These are phyloP conservation scores for Nephrotoma flavescens DNA, from an alignment of 2,888 invertebrate genomes.

Conservation along the genomic window DNA sequence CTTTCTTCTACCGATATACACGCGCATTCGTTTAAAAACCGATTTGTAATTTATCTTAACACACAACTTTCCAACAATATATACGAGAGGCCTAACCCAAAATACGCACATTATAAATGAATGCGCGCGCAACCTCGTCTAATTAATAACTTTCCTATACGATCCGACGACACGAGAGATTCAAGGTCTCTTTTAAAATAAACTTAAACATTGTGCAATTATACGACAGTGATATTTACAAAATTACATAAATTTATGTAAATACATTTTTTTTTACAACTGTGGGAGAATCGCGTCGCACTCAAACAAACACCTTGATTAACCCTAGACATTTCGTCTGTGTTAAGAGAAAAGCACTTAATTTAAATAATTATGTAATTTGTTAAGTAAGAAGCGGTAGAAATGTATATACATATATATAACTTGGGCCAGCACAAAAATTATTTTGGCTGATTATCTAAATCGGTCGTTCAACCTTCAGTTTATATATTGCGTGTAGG, in stretches of 20 bases:
- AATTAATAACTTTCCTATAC: neutral
- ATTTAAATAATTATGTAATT: neutral
- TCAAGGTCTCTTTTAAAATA: neutral
- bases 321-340: neutral
- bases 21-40: neutral
- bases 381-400: neutral
- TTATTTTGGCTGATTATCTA: too few relatives aligned
- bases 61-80: neutral
- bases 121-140: too few relatives aligned
- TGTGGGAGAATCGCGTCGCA: neutral
- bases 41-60: neutral
- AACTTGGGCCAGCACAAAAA: too few relatives aligned
- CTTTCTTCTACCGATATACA: neutral
- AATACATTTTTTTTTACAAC: neutral
- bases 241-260: neutral
- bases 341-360: neutral
- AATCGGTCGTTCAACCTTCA: too few relatives aligned
- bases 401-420: too few relatives aligned
- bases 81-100: neutral
- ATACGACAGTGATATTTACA: neutral
- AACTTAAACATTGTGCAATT: neutral
- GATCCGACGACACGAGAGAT: neutral
- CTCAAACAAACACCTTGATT: neutral
- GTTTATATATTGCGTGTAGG: too few relatives aligned
- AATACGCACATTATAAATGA: neutral